Evolutionary conservation across 1,140 invertebrate genomes (phyloP).

Genomic region (Pseudomyrmex dendroicus): DNA sequence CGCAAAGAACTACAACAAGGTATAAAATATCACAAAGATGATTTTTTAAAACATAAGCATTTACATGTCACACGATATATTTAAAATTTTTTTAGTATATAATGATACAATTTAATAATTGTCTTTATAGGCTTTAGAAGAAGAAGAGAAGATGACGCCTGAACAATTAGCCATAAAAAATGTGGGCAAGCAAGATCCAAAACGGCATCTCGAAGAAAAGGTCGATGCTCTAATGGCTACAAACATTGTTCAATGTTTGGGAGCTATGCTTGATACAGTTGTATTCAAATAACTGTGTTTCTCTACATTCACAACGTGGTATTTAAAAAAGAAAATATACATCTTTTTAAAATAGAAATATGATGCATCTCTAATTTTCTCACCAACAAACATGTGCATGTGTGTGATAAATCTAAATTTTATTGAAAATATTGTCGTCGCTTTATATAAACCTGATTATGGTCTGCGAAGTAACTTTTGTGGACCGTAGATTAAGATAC

Average conservation of each 20-base stretch:
- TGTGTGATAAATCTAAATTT: background rate
- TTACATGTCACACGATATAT: background rate
- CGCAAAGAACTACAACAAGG: conserved; percentile 99
- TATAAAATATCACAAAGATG: conserved; percentile 76
- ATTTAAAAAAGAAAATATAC: conserved; percentile 75
- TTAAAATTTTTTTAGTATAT: background rate
- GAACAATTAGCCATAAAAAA: conserved; percentile 99
- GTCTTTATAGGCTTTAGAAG: conserved; percentile 93
- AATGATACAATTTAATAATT: conserved; percentile 35
- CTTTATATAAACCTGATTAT: background rate
- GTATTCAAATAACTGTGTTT: conserved; percentile 93
- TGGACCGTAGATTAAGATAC: background rate
- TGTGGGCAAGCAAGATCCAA: conserved; percentile 99
- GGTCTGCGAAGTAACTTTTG: background rate
- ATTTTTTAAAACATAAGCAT: conserved; percentile 17
- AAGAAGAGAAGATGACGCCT: conserved; percentile 99
- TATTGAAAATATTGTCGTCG: background rate
- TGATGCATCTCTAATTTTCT: conserved; percentile 32
- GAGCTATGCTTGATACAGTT: conserved; percentile 99
- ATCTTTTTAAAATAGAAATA: conserved; percentile 71
- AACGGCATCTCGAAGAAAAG: conserved; percentile 99
- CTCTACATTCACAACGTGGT: conserved; percentile 70
- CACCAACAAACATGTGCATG: background rate
- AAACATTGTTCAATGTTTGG: conserved; percentile 99
- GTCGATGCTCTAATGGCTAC: conserved; percentile 98